phyloP scores from a whole-genome alignment of 2,888 invertebrate genomes.

The Ametastegia equiseti region DNA sequence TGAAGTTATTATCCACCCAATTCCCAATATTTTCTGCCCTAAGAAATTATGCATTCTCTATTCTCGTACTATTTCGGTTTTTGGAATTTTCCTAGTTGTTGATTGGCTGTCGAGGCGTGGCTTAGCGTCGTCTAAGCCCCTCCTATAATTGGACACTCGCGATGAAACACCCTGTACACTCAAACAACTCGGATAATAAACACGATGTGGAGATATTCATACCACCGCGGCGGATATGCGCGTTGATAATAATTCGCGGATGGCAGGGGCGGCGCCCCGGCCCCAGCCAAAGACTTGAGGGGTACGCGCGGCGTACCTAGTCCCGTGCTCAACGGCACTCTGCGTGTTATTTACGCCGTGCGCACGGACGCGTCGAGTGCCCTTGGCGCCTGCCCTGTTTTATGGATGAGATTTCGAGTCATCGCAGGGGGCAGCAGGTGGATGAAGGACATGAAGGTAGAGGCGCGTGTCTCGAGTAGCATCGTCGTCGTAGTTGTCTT shows the following conservation, averaged over 20 bases:
- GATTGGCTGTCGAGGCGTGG: too few relatives aligned
- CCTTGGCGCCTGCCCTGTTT: constrained; percentile 37
- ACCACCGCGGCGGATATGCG: neutral
- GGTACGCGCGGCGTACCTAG: neutral
- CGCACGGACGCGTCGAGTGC: constrained; percentile 37
- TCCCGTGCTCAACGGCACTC: constrained; percentile 34
- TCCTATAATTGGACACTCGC: too few relatives aligned
- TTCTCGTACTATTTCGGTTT: too few relatives aligned
- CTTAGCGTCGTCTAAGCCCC: too few relatives aligned
- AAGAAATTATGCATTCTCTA: too few relatives aligned
- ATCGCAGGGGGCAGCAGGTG: neutral
- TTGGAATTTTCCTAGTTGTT: too few relatives aligned
- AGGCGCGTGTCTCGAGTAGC: constrained; percentile 20
- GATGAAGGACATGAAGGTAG: neutral
- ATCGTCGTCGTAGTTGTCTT: too few relatives aligned
- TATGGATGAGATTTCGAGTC: constrained; percentile 43
- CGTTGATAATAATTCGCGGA: constrained; percentile 29
- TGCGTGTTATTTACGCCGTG: constrained; percentile 37
- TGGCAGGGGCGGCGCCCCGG: neutral
- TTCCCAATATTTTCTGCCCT: too few relatives aligned
- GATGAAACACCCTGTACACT: too few relatives aligned
- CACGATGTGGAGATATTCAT: constrained; percentile 24
- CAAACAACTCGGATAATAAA: too few relatives aligned
- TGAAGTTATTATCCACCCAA: too few relatives aligned
- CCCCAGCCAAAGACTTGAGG: neutral